Conservation (phyloP, 2,888 invertebrate genomes). For the Flexamia atlantica region DNA sequence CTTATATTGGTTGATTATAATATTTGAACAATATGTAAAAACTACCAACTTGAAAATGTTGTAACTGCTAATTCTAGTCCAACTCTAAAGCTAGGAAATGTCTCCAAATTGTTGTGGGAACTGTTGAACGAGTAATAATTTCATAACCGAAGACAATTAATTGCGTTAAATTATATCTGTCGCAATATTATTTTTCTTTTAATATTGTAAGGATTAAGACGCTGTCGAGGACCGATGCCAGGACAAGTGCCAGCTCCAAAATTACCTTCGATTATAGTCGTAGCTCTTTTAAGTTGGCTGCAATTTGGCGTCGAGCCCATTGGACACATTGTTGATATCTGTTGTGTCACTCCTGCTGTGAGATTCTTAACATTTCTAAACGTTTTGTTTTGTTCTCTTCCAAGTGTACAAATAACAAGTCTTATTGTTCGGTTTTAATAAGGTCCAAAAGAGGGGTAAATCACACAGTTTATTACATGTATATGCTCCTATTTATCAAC, state of each 20-base stretch:
- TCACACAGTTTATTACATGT: too few relatives aligned
- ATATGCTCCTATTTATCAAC: too few relatives aligned
- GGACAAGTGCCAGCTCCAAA: slow-evolving; percentile 16
- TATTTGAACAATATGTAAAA: too few relatives aligned
- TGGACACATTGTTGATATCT: slow-evolving; percentile 43
- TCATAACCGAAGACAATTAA: neutral
- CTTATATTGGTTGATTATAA: too few relatives aligned
- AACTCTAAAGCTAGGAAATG: too few relatives aligned
- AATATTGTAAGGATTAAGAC: neutral
- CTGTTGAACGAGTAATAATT: too few relatives aligned
- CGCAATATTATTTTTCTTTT: neutral
- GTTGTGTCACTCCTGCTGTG: neutral
- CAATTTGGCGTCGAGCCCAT: slow-evolving; percentile 12
- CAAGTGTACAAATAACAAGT: neutral
- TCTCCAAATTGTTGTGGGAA: too few relatives aligned
- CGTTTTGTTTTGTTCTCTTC: neutral
- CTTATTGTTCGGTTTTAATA: too few relatives aligned
- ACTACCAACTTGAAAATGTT: too few relatives aligned
- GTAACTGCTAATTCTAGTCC: too few relatives aligned
- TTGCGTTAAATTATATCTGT: neutral
- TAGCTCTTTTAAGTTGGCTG: slow-evolving; percentile 17
- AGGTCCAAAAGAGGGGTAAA: too few relatives aligned
- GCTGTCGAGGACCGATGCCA: neutral
- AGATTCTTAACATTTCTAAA: neutral
- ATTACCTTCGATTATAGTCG: slow-evolving; percentile 31